Conservation (phyloP, 2,888 invertebrate genomes). For the Acleris holmiana region DNA sequence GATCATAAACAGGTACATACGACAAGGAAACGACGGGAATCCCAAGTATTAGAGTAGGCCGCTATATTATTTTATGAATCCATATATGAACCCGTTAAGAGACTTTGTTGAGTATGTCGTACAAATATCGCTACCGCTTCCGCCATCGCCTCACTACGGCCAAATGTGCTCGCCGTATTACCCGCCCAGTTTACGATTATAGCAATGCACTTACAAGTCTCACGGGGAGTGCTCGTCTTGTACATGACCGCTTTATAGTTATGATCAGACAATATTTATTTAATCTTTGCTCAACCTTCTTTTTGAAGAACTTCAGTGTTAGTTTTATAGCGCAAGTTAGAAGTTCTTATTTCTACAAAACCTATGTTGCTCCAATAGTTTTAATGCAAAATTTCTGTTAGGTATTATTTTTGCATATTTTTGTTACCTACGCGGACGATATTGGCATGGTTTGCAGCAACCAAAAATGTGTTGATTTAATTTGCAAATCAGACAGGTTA, state of each 20-base stretch:
- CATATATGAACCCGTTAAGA: no score
- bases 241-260: constrained; percentile 56
- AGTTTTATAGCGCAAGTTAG: not conserved
- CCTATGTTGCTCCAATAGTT: no score
- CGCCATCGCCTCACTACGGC: constrained; percentile 12
- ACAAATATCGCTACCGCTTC: constrained; percentile 2
- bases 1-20: no score
- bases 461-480: not conserved
- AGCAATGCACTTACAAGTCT: constrained; percentile 60
- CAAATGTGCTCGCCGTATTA: constrained; percentile 47
- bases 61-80: no score
- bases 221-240: constrained; percentile 49
- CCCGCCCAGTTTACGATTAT: constrained; percentile 66
- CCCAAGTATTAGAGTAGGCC: no score
- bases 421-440: not conserved
- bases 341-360: no score
- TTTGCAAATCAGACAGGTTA: constrained; percentile 1
- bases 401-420: not conserved
- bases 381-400: not conserved
- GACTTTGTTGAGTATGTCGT: constrained; percentile 1
- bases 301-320: not conserved
- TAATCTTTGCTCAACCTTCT: constrained; percentile 36
- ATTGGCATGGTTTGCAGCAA: not conserved
- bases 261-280: constrained; percentile 56
- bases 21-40: no score